Evolutionary conservation across 1,140 invertebrate genomes (phyloP).

Genomic region (Neoseiulus cucumeris): DNA sequence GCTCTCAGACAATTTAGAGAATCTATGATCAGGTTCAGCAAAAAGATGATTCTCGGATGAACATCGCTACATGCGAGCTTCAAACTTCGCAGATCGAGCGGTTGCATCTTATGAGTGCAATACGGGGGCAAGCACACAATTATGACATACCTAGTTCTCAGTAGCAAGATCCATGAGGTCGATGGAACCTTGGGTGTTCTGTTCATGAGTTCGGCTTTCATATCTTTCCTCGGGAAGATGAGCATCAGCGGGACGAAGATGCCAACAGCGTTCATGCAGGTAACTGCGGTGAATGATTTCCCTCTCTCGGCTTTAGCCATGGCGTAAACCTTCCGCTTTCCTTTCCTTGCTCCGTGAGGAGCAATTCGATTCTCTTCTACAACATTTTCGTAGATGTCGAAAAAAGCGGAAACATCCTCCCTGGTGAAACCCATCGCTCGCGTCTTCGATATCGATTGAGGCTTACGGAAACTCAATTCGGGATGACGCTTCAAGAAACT

Average conservation of each 20-base stretch:
- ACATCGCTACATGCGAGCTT: no score
- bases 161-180: constrained; percentile 24
- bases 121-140: constrained; percentile 27
- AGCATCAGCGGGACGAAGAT: constrained; percentile 13
- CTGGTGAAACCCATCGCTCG: constrained; percentile 7
- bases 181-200: constrained; percentile 14
- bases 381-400: constrained; percentile 11
- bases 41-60: no score
- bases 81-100: no score
- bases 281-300: background rate
- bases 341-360: constrained; percentile 9
- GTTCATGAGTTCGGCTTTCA: background rate
- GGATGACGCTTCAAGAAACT: background rate
- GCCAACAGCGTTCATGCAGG: constrained; percentile 14
- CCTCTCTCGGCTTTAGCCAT: constrained; percentile 12
- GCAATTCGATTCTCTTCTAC: constrained; percentile 6
- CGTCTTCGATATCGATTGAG: background rate
- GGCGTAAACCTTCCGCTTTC: constrained; percentile 13
- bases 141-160: constrained; percentile 43
- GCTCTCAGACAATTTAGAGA: no score
- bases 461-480: background rate
- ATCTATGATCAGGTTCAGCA: no score
- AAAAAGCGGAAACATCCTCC: constrained; percentile 14
- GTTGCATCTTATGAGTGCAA: constrained; percentile 26
- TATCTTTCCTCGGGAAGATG: constrained; percentile 12